These are phyloP conservation scores for Ellobium chinense DNA, from an alignment of 2,888 invertebrate genomes.

Conservation along the genomic window DNA sequence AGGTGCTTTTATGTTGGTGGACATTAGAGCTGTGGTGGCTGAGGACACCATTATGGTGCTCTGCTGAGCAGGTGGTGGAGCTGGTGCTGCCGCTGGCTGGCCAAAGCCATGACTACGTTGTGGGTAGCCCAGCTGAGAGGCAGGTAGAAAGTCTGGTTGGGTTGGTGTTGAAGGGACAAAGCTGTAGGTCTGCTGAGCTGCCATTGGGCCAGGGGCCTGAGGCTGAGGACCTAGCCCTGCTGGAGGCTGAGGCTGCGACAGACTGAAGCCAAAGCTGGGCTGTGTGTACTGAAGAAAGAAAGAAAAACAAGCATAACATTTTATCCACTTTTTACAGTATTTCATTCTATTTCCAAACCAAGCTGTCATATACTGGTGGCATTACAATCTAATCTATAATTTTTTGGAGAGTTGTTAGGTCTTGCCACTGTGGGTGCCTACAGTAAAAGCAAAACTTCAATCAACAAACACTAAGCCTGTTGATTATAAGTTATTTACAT, in stretches of 20 bases:
- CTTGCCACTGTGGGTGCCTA: too few species aligned
- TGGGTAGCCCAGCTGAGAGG: conserved; percentile 48
- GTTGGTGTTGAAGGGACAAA: conserved; percentile 84
- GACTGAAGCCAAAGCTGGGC: conserved; percentile 82
- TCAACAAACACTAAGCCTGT: too few species aligned
- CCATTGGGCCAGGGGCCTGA: conserved; percentile 55
- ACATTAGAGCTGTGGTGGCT: conserved; percentile 92
- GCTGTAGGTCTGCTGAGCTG: conserved; percentile 67
- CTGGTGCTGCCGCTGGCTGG: conserved; percentile 82
- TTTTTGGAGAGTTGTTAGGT: too few species aligned
- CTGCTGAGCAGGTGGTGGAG: conserved; percentile 53
- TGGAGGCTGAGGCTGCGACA: conserved; percentile 65
- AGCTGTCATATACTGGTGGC: too few species aligned
- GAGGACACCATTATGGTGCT: conserved; percentile 91
- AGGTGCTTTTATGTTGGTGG: conserved; percentile 82
- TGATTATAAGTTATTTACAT: too few species aligned
- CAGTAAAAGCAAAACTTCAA: too few species aligned
- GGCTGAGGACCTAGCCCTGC: conserved; percentile 46
- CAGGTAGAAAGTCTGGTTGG: conserved; percentile 57
- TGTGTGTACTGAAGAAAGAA: conserved; percentile 59
- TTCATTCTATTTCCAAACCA: too few species aligned
- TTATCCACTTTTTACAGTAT: too few species aligned
- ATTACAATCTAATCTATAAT: too few species aligned
- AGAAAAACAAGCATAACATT: too few species aligned
- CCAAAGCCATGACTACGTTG: conserved; percentile 40